phyloP scores from a whole-genome alignment of 2,888 invertebrate species.

The Malthinus seriepunctatus region DNA sequence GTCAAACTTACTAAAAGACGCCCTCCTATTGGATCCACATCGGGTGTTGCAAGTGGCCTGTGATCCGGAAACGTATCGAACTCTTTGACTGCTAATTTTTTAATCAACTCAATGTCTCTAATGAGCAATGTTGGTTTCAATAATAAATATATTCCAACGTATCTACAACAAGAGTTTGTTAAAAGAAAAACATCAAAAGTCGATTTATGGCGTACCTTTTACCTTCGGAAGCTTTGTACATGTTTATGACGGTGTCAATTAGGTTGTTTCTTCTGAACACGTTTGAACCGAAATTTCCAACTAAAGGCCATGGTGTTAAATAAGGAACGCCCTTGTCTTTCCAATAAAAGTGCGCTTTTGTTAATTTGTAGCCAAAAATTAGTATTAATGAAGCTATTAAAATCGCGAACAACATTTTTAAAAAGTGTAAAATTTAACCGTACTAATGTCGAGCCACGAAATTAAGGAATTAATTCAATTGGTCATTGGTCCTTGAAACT shows the following conservation, averaged over 20 bases:
- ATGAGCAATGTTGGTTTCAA: conserved; percentile 14
- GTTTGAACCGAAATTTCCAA: conserved; percentile 33
- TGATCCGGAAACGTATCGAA: conserved; percentile 40
- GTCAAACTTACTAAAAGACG: too few relatives aligned
- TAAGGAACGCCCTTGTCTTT: conserved; percentile 33
- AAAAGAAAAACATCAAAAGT: too few relatives aligned
- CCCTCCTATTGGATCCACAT: background rate
- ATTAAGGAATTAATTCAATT: too few relatives aligned
- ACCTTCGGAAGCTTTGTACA: background rate
- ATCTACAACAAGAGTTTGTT: background rate
- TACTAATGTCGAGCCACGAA: too few relatives aligned
- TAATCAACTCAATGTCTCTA: conserved; percentile 32
- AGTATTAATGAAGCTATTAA: background rate
- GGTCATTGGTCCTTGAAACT: too few relatives aligned
- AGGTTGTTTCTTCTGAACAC: background rate
- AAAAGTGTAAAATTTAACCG: too few relatives aligned
- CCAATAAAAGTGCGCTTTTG: conserved; percentile 32
- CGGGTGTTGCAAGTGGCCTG: background rate
- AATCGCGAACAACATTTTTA: background rate
- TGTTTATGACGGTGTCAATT: background rate
- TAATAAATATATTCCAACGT: background rate
- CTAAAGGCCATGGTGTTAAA: conserved; percentile 33
- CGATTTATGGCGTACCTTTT: background rate
- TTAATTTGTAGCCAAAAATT: background rate
- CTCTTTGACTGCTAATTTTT: conserved; percentile 34